A percentile compares a stretch with the other conserved stretches of the same genome.
Conservation (phyloP, 2,797 vertebrate species). For the Lacerta agilis region DNA sequence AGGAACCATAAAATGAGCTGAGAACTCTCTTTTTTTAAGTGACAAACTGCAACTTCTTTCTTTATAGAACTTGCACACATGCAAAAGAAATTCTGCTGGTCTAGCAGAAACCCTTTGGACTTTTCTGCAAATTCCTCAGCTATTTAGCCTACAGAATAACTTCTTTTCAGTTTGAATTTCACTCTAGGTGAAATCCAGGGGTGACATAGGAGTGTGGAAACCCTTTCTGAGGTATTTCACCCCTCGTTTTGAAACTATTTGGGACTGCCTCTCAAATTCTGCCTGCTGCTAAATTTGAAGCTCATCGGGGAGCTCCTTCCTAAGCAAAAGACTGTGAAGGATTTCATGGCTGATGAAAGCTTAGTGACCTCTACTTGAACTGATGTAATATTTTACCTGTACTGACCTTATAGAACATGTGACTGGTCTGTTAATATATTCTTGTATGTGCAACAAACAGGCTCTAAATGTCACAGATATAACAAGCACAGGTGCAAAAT, state of each 20-base stretch:
- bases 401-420: neutral
- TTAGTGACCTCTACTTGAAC: neutral
- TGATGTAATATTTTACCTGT: neutral
- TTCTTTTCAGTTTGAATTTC: neutral
- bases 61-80: neutral
- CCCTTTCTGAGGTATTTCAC: neutral
- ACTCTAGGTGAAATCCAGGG: neutral
- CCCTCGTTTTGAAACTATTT: neutral
- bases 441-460: neutral
- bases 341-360: neutral
- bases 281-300: neutral
- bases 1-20: neutral
- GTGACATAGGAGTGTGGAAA: neutral
- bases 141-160: neutral
- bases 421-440: neutral
- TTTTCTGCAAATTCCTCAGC: neutral
- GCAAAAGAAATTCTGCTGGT: neutral
- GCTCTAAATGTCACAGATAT: neutral
- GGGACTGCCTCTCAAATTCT: neutral
- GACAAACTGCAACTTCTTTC: neutral
- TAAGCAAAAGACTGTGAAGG: neutral
- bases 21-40: neutral
- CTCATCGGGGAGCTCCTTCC: neutral
- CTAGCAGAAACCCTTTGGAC: neutral
- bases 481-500: neutral